Percentiles rank a stretch among this genome's conserved stretches.
Evolutionary conservation across 2,113 vertebrate species (phyloP).

Genomic region (Oryzias celebensis): DNA sequence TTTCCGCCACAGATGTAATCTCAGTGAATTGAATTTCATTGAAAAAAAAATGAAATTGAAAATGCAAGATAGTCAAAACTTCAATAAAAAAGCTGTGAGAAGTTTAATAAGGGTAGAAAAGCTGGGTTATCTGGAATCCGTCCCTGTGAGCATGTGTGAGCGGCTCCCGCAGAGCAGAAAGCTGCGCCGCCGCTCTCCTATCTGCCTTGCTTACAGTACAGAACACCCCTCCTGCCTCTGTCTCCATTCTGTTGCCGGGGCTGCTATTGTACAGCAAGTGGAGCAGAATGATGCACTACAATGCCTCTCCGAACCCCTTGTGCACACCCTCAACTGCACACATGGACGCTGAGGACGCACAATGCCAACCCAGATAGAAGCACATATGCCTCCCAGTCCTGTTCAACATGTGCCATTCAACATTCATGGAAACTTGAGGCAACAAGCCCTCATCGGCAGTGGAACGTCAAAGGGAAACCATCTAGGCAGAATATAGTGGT

Average conservation of each 20-base stretch:
- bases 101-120: slow-evolving; percentile 61
- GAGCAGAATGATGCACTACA: slow-evolving; percentile 79
- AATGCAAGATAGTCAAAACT: slow-evolving; percentile 63
- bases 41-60: slow-evolving; percentile 48
- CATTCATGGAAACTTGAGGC: slow-evolving; percentile 3
- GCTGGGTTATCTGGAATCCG: slow-evolving; percentile 55
- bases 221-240: slow-evolving; percentile 29
- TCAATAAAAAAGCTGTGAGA: slow-evolving; percentile 56
- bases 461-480: too few relatives aligned
- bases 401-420: slow-evolving; percentile 12
- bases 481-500: background rate
- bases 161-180: slow-evolving; percentile 33
- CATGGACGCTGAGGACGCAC: slow-evolving; percentile 9
- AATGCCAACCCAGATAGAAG: slow-evolving; percentile 2
- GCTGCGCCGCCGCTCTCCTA: slow-evolving; percentile 29
- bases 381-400: slow-evolving; percentile 1
- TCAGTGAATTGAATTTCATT: slow-evolving; percentile 56
- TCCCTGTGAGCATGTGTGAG: slow-evolving; percentile 48
- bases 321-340: slow-evolving; percentile 21
- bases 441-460: too few relatives aligned
- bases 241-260: slow-evolving; percentile 27
- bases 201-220: slow-evolving; percentile 29
- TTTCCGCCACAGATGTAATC: slow-evolving; percentile 50
- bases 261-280: slow-evolving; percentile 69
- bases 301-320: slow-evolving; percentile 45